Evolutionary conservation across 2,113 vertebrate species (phyloP).

Genomic region (Craseonycteris thonglongyai): DNA sequence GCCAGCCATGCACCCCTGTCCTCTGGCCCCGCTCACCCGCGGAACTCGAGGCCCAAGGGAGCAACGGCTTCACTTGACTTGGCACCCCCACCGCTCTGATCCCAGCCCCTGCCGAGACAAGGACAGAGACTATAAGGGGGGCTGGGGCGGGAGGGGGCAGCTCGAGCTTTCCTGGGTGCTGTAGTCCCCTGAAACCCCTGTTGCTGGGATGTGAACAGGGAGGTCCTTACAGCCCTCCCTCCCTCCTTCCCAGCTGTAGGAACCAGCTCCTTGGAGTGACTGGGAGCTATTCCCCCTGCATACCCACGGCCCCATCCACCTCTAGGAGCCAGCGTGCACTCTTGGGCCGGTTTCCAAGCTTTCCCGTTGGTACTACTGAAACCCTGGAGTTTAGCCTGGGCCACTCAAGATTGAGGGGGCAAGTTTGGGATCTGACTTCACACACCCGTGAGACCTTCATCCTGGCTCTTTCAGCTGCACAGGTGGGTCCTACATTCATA

Average conservation of each 20-base stretch:
- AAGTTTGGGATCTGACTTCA: background rate
- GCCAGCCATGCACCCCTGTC: rapidly evolving
- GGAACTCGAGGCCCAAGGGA: background rate
- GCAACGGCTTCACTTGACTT: rapidly evolving
- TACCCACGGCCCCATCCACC: rapidly evolving
- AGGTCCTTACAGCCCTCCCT: background rate
- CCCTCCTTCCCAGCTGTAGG: background rate
- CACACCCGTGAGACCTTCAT: background rate
- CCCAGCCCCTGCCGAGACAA: background rate
- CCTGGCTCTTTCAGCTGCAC: background rate
- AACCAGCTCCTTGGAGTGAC: background rate
- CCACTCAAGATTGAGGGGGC: background rate
- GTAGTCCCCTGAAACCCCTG: background rate
- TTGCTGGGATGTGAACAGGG: too few species aligned
- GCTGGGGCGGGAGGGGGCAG: too few species aligned
- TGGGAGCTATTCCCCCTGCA: background rate
- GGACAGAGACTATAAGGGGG: too few species aligned
- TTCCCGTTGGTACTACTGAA: rapidly evolving
- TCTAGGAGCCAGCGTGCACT: background rate
- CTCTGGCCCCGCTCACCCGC: rapidly evolving
- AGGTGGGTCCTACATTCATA: background rate
- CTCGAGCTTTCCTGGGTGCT: background rate
- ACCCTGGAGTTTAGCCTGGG: background rate
- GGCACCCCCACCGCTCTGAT: background rate
- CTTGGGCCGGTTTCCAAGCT: background rate